Base-by-base conservation (phyloP, 2,113 vertebrate species). In the Nothobranchius furzeri region DNA sequence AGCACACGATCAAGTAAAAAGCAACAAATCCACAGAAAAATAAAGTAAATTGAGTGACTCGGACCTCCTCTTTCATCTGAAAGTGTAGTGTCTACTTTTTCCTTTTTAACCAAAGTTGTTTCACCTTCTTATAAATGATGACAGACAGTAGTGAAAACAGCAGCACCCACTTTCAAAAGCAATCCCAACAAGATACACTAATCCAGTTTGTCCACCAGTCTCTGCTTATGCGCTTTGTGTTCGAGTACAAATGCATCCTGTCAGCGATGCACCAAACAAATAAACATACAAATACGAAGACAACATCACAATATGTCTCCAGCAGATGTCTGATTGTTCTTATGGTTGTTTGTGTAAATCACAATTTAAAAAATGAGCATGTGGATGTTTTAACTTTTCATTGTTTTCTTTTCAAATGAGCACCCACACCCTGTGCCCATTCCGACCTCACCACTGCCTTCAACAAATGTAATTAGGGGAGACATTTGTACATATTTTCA, bases 391-490 rank as follows among this genome's bases (percentile, higher is more conserved):
- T 81, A 81, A 87, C 82, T 92, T 91, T 68, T 85, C 87, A 89
- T 80, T 76, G 68, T 76, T 64, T 76, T 67, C 64, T 54, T 73
- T 35, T 65, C 12, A 43, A 76, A 64, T 37, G 40, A 73, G 60
- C 71, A 73, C 59, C 59, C 70, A 47, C 74, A 3, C 13, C 56
- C 43, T 9, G 0, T 40, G 13, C 48, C 43, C 17, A 36, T 1
- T 45, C 53, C 25, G 25, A 20, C 54, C 14, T 47, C 24, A 37
- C 37, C 37, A 2, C 62, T 14, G 3, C 64, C 63, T 76, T 58
- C 70, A 53, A 87, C 64, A 86, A 69, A 83, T 90, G 20, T 92
- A 92, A 92, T 93, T 92, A 90, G 83, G 70, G 71, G 85, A 86
- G 85, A 89, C 85, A 55, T 89, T 91, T 87, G 83, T 85, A 85